Base-by-base conservation (phyloP, 2,888 invertebrate species). In the Eupelmus urozonus region DNA sequence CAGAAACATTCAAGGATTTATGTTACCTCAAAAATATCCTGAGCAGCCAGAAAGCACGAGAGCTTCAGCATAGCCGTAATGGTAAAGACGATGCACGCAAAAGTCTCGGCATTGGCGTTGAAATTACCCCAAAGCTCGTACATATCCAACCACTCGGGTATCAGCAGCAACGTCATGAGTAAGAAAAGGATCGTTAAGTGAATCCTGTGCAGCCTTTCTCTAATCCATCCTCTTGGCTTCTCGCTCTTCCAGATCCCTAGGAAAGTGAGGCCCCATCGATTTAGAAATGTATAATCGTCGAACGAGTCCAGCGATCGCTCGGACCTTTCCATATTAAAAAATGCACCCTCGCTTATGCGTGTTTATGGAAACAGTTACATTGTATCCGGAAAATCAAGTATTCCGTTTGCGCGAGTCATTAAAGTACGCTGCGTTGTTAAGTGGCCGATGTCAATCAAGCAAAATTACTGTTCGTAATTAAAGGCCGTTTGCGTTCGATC, bases 41-140 rank as follows among this genome's bases (percentile, higher is more conserved):
- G 27, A 4, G 29, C 62, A 2, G 11, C n/a, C 13, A 67, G 27
- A 5, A 76, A 76, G 23, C 23, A 60, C 11, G 11, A 60, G 0
- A 81, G 71, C 55, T 81, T 81, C 3, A 77, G 27, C 1, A 81
- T 1, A 9, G 75, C 81, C 3, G 63, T 63, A 2, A 81, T 51
- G 11, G 79, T 79, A 55, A 81, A 79, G 13, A 79, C 63, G 34
- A 71, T 67, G n/a, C 71, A 59, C 0, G 75, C 53, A 11, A 81
- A 72, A 13, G 76, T 81, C 29, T 81, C 81, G 45, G 77, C 63
- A 23, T 57, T 73, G 11, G 79, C 81, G n/a, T 81, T 71, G 27
- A 79, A 20, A 18, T 79, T 75, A 0, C 81, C 81, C 79, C 81
- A 75, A 1, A 77, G 40, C 0, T 79, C 59, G 51, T 75, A 79